Evolutionary conservation across 2,797 vertebrate species (phyloP).

Genomic region (Onychomys leucogaster): DNA sequence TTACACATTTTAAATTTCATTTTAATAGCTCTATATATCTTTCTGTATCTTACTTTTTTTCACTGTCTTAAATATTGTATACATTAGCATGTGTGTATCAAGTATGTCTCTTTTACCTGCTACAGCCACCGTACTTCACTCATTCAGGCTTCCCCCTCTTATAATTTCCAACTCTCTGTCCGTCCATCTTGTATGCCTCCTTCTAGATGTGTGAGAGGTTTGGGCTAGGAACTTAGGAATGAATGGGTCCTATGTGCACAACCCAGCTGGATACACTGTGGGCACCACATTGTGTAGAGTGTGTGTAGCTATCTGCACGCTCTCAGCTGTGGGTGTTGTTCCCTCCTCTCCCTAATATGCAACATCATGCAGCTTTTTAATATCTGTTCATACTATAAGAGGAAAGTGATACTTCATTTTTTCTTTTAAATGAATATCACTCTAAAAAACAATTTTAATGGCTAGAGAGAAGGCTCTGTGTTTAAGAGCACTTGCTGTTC

Average conservation of each 20-base stretch:
- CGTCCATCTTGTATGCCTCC: not conserved
- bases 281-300: not conserved
- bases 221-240: not conserved
- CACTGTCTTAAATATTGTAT: not conserved
- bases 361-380: not conserved
- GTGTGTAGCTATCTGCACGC: not conserved
- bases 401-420: not conserved
- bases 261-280: not conserved
- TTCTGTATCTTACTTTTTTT: not conserved
- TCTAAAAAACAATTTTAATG: slow-evolving; percentile 1
- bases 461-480: not conserved
- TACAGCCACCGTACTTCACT: not conserved
- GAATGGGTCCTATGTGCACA: not conserved
- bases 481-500: not conserved
- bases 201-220: not conserved
- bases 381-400: not conserved
- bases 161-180: not conserved
- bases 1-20: not conserved
- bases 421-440: slow-evolving; percentile 10
- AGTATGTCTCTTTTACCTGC: not conserved
- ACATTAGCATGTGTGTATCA: not conserved
- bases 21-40: not conserved
- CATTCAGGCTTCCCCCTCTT: not conserved
- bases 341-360: too few species aligned
- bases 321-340: not conserved